phyloP scores from a whole-genome alignment of 1,140 invertebrate species.

The Zaprionus ghesquierei region DNA sequence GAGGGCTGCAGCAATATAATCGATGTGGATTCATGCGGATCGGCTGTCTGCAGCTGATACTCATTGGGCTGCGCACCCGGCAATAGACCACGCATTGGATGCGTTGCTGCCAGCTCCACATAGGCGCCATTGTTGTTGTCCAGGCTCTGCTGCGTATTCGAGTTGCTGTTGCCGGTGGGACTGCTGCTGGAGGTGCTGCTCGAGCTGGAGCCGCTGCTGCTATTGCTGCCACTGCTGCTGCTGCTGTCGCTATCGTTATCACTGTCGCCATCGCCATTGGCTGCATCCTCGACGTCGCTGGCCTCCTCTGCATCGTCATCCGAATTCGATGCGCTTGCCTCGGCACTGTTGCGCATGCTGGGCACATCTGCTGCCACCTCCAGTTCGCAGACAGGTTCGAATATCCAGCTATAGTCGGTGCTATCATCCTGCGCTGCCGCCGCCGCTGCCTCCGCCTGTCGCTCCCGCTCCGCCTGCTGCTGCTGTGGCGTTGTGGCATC shows the following conservation, averaged over 20 bases:
- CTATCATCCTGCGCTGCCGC: slow-evolving; percentile 57
- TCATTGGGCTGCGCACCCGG: slow-evolving; percentile 45
- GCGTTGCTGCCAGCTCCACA: slow-evolving; percentile 21
- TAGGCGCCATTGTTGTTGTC: slow-evolving; percentile 28
- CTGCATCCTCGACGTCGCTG: slow-evolving; percentile 26
- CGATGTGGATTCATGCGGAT: slow-evolving; percentile 71
- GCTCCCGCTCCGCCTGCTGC: slow-evolving; percentile 19
- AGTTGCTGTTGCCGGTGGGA: slow-evolving; percentile 43
- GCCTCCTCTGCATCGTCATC: slow-evolving; percentile 17
- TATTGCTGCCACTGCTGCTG: slow-evolving; percentile 29
- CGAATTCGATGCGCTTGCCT: not conserved
- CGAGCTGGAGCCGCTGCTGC: slow-evolving; percentile 28
- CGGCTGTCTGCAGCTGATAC: slow-evolving; percentile 50
- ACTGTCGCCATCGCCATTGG: slow-evolving; percentile 34
- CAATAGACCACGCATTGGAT: slow-evolving; percentile 44
- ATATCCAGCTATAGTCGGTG: slow-evolving; percentile 73
- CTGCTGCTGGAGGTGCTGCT: slow-evolving; percentile 26
- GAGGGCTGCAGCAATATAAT: slow-evolving; percentile 64
- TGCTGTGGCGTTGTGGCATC: slow-evolving; percentile 29
- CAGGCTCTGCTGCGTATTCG: slow-evolving; percentile 45
- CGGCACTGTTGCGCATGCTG: slow-evolving; percentile 12
- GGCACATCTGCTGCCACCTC: slow-evolving; percentile 37
- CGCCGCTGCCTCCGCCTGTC: slow-evolving; percentile 4
- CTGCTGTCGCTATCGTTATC: slow-evolving; percentile 32
- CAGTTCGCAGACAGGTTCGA: slow-evolving; percentile 78